Percentiles rank a stretch among this genome's conserved stretches.
Evolutionary conservation across 2,113 vertebrate genomes (phyloP).

Genomic region (Hystrix cristata): DNA sequence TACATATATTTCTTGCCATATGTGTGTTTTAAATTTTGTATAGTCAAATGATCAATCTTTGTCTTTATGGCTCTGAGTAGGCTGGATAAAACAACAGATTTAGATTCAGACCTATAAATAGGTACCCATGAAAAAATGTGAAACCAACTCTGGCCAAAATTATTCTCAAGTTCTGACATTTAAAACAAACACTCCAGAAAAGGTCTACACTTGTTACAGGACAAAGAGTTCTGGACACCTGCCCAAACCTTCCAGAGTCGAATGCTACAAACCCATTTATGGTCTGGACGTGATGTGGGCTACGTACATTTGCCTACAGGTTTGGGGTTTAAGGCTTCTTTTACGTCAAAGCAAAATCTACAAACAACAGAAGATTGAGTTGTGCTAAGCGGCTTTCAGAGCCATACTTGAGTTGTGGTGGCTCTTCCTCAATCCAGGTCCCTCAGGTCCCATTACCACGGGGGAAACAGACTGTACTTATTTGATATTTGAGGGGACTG

Average conservation of each 20-base stretch:
- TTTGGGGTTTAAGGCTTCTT: background rate
- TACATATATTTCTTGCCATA: background rate
- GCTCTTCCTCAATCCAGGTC: too few species aligned
- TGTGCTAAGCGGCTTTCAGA: background rate
- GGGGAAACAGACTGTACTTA: background rate
- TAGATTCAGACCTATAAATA: slow-evolving; percentile 47
- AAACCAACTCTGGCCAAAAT: slow-evolving; percentile 26
- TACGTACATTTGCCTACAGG: slow-evolving; percentile 8
- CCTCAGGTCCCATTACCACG: background rate
- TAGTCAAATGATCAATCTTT: background rate
- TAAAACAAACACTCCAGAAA: slow-evolving; percentile 64
- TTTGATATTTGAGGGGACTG: background rate
- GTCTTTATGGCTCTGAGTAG: background rate
- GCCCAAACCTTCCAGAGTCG: slow-evolving; percentile 46
- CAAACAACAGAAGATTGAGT: background rate
- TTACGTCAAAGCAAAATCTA: background rate
- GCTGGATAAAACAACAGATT: slow-evolving; percentile 3
- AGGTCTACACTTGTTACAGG: slow-evolving; percentile 38
- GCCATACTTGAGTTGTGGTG: rapidly evolving
- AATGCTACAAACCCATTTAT: slow-evolving; percentile 67
- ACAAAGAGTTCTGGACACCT: slow-evolving; percentile 52
- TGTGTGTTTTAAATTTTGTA: background rate
- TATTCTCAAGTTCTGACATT: slow-evolving; percentile 61
- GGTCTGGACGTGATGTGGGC: slow-evolving; percentile 44
- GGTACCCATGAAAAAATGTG: slow-evolving; percentile 34